These are phyloP conservation scores for Cancer borealis DNA, from an alignment of 2,888 invertebrate species.

Conservation along the genomic window DNA sequence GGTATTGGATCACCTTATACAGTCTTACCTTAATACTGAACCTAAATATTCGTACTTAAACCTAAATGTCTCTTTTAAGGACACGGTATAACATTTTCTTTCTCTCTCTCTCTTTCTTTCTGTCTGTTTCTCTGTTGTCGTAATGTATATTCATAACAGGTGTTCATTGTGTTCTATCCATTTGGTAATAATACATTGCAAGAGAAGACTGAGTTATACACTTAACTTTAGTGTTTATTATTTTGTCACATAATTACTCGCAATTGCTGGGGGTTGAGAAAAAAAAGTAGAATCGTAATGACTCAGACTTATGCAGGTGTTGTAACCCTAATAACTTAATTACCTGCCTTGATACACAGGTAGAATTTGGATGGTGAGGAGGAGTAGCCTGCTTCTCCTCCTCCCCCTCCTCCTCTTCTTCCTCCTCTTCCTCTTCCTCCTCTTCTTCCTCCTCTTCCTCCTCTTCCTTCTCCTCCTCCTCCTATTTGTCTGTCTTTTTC, in stretches of 20 bases:
- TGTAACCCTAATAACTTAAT: conserved; percentile 27
- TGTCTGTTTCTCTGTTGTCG: not conserved
- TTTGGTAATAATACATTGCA: not conserved
- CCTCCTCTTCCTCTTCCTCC: not conserved
- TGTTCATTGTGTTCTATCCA: not conserved
- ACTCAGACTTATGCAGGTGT: conserved; percentile 34
- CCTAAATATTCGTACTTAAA: too few species aligned
- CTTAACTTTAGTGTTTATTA: not conserved
- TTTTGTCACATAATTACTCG: conserved; percentile 27
- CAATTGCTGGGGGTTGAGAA: not conserved
- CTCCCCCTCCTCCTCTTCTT: not conserved
- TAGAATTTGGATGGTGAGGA: not conserved
- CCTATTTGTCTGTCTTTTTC: not conserved
- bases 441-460: not conserved
- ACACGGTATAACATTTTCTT: too few species aligned
- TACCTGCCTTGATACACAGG: conserved; percentile 29
- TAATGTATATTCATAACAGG: not conserved
- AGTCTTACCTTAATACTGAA: too few species aligned
- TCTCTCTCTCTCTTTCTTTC: not conserved
- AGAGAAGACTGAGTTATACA: not conserved
- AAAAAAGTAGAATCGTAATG: not conserved
- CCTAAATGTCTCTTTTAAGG: too few species aligned
- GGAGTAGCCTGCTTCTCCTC: not conserved
- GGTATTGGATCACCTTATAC: too few species aligned
- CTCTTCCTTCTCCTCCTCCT: not conserved